These are phyloP conservation scores for Loris lydekkerianus DNA, from an alignment of 2,797 vertebrate genomes.

Conservation along the genomic window DNA sequence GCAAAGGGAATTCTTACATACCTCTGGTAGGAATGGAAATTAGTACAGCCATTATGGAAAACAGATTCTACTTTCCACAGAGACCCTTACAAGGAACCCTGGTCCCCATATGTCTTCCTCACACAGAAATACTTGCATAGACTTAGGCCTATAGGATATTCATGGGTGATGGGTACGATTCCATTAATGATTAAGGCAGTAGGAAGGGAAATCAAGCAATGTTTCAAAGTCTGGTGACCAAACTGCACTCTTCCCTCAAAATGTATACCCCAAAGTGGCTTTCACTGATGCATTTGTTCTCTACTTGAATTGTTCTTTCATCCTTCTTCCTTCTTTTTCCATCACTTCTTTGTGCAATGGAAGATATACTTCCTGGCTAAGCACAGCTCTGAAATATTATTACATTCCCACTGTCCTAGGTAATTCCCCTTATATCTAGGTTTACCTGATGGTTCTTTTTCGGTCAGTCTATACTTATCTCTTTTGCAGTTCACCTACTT, in stretches of 20 bases:
- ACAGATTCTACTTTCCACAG: not conserved
- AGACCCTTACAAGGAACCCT: constrained; percentile 6
- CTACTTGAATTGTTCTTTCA: not conserved
- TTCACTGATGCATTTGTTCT: constrained; percentile 25
- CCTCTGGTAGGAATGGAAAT: not conserved
- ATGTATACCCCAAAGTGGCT: not conserved
- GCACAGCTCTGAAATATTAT: constrained; percentile 20
- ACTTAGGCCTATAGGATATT: constrained; percentile 6
- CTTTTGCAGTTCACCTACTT: constrained; percentile 6
- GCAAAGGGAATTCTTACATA: not conserved
- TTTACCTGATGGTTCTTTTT: not conserved
- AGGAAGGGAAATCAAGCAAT: constrained; percentile 6
- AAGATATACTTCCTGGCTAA: not conserved
- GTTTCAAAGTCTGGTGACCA: not conserved
- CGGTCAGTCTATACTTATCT: not conserved
- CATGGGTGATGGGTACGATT: not conserved
- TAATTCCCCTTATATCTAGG: not conserved
- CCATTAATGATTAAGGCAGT: not conserved
- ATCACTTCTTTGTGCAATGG: not conserved
- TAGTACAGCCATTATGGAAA: too few relatives aligned
- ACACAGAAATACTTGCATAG: not conserved
- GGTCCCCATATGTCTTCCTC: not conserved
- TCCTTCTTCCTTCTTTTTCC: not conserved
- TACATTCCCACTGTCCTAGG: not conserved
- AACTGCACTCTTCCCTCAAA: not conserved